These are phyloP conservation scores for Leptopilina boulardi DNA, from an alignment of 1,140 invertebrate genomes.

Conservation along the genomic window DNA sequence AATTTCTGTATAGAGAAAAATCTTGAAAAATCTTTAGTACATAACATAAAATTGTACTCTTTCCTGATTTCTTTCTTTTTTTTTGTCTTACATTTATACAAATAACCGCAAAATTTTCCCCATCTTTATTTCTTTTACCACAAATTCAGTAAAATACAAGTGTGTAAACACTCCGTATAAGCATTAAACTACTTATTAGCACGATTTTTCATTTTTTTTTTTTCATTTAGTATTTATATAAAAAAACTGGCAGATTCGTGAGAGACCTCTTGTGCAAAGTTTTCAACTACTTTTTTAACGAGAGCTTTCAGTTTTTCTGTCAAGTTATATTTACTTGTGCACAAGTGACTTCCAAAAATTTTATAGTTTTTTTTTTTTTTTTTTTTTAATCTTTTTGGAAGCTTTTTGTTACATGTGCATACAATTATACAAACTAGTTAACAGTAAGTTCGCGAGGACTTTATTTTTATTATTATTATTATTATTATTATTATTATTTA, in stretches of 20 bases:
- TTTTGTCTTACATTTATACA: background rate
- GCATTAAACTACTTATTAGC: background rate
- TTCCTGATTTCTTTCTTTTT: background rate
- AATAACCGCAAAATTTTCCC: background rate
- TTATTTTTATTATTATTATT: too few relatives aligned
- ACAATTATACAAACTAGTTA: constrained; percentile 27
- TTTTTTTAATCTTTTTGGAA: background rate
- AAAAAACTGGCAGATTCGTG: constrained; percentile 26
- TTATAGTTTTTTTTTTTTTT: background rate
- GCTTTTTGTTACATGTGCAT: background rate
- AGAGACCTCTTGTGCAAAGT: constrained; percentile 2
- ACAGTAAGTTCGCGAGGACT: background rate
- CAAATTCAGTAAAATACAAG: constrained; percentile 9
- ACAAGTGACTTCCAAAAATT: constrained; percentile 8
- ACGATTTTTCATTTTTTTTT: background rate
- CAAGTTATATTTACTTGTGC: background rate
- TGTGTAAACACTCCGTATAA: background rate
- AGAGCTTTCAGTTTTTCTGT: constrained; percentile 8
- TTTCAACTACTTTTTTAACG: background rate
- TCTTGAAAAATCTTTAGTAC: constrained; percentile 1
- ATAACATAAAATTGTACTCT: constrained; percentile 10
- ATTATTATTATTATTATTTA: too few relatives aligned
- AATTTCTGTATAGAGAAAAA: background rate
- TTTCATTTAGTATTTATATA: background rate
- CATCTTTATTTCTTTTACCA: background rate